Evolutionary conservation across 2,888 invertebrate genomes (phyloP), one percentile per base, ranked within the genome.

Genomic region (Drosophila atripex): DNA sequence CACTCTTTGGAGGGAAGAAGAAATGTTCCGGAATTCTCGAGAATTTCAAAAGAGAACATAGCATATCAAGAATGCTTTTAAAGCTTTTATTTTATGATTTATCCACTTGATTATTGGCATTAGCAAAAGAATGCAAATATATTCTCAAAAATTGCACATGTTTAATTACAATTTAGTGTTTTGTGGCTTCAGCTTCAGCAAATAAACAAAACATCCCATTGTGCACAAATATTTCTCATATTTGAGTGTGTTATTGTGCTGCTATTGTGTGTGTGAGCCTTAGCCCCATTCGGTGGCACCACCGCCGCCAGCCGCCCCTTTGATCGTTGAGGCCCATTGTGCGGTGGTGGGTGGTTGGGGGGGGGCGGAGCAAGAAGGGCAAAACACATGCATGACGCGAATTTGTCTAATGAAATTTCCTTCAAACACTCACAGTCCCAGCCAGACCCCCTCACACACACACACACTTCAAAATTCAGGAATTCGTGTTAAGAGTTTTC

Each of bases 351-450:
- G 28, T 9, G 11, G 6, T 12, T 21, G 57, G 11, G 53, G 30
- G 38, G 9, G 30, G 11, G 18, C 18, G 12, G 2, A 43, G 43
- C 6, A 18, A 16, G 8, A 45, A 28, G 52, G 28, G 21, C 9
- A n/a, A 61, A 47, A 64, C 64, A 64, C 64, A 64, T 41, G 54
- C 64, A 51, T 66, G 66, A 66, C 66, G 66, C 57, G 66, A 70
- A 61, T 70, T 69, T 70, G 70, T 57, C 58, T 71, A 71, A 71
- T 71, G 72, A 65, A 71, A 55, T 72, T 72, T 72, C 59, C 59
- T 65, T 72, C 35, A 55, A 43, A 23, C 35, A 38, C 53, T 43
- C 49, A 21, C 50, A 50, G 32, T 23, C 60, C 7, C 39, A 45
- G 9, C 45, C n/a, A 46, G 25, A 25, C 25, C 25, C 25, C 6